Evolutionary conservation across 2,888 invertebrate genomes (phyloP).

Genomic region (Lysandra bellargus): DNA sequence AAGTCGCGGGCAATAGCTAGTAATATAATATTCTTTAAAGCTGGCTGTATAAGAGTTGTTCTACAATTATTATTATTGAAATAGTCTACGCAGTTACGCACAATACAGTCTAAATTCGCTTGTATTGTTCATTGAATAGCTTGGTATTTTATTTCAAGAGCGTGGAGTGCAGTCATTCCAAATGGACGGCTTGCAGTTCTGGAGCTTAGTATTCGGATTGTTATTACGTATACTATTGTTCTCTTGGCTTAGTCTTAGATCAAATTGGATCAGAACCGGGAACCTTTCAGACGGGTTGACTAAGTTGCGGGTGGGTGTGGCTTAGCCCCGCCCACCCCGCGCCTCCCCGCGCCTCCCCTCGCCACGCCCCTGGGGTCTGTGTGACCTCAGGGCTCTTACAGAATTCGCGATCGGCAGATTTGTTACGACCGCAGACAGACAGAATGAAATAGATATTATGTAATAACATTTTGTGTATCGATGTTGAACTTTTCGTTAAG

Average conservation of each 20-base stretch:
- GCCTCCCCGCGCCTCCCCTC: not conserved
- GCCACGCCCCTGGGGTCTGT: not conserved
- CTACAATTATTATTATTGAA: too few relatives aligned
- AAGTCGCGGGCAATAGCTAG: too few relatives aligned
- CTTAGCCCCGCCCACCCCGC: constrained; percentile 1
- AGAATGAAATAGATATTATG: not conserved
- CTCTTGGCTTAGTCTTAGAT: not conserved
- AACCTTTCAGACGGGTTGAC: not conserved
- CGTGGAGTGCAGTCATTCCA: too few relatives aligned
- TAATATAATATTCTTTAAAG: too few relatives aligned
- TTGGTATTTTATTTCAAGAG: too few relatives aligned
- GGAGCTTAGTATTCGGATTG: too few relatives aligned
- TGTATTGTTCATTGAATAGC: too few relatives aligned
- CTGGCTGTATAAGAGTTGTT: too few relatives aligned
- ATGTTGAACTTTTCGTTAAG: not conserved
- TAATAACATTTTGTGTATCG: not conserved
- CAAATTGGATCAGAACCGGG: not conserved
- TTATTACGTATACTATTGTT: not conserved
- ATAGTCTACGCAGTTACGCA: too few relatives aligned
- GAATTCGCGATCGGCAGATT: not conserved
- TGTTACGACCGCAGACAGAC: not conserved
- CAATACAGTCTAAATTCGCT: too few relatives aligned
- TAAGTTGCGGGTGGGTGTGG: not conserved
- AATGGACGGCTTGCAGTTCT: too few relatives aligned
- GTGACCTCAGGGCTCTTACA: not conserved